Evolutionary conservation across 2,888 invertebrate species (phyloP), one percentile per base, ranked within the genome.

Genomic region (Agrochola circellaris): DNA sequence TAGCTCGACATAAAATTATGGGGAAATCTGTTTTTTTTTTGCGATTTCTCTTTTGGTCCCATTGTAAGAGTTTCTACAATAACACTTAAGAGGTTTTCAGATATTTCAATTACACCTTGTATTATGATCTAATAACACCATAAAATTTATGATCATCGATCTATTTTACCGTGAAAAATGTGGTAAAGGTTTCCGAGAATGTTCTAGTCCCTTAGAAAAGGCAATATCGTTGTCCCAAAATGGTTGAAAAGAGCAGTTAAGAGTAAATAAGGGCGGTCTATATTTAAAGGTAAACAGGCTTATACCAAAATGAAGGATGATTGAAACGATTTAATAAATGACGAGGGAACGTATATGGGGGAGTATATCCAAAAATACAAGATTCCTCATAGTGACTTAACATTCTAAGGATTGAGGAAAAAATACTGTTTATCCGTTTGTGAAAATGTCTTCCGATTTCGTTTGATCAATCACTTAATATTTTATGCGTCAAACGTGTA

Each of bases 381-480:
- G 64, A 82, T 68, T 79, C 51, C 75, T 79, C 64, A 17, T 79
- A 79, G 73, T 82, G 60, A 85, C 68, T 77, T 77, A 74, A 75
- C 82, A 72, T 77, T 73, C 64, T 66, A 66, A 62, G 74, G 66
- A 77, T 84, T 80, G 77, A 60, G 73, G 81, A 78, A 81, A 82
- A 88, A 80, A 79, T 83, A 82, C 72, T 84, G 85, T 87, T 84
- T 87, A 86, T 84, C 83, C 84, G 80, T 79, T 79, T 88, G 88
- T 88, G 77, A 89, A 89, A 82, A 84, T 83, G 67, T 75, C 83
- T 84, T 84, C 79, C 73, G 84, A 82, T 83, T 87, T 78, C 84
- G 79, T 85, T 85, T 84, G 84, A 89, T 89, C 87, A 88, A 88
- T 88, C 87, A 88, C 85, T 82, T 82, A 88, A 83, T 87, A 80